These are phyloP conservation scores for Phrynosoma blainvillii DNA, from an alignment of 2,113 vertebrate genomes.

Conservation along the genomic window DNA sequence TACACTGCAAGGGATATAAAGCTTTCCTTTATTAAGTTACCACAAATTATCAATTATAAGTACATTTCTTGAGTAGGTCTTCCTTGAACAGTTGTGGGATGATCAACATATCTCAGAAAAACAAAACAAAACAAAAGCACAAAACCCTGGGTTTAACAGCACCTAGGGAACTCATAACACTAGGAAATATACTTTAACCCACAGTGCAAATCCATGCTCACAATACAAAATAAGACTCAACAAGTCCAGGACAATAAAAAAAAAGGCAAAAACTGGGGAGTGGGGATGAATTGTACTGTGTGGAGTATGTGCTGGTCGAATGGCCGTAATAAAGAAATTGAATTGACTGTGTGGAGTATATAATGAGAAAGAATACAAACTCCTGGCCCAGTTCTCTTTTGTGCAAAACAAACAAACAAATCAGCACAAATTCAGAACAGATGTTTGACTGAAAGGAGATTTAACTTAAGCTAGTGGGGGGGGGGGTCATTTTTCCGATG, in stretches of 20 bases:
- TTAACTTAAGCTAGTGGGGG: conserved; percentile 47
- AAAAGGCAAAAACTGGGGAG: background rate
- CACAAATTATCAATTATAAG: background rate
- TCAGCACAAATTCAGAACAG: conserved; percentile 63
- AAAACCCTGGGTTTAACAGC: background rate
- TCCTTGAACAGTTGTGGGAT: background rate
- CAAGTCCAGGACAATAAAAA: background rate
- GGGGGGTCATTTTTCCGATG: conserved; percentile 59
- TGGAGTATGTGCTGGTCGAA: too few relatives aligned
- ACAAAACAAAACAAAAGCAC: too few relatives aligned
- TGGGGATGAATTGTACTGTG: background rate
- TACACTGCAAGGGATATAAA: background rate
- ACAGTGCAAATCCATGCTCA: conserved; percentile 6
- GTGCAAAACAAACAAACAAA: conserved; percentile 61
- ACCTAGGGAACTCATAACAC: background rate
- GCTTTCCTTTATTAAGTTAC: background rate
- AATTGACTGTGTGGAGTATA: conserved; percentile 15
- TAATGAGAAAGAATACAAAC: conserved; percentile 42
- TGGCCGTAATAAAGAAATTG: too few relatives aligned
- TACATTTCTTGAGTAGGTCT: background rate
- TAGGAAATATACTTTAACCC: conserved; percentile 3
- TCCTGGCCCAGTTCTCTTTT: conserved; percentile 46
- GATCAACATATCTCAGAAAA: background rate
- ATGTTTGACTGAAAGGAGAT: conserved; percentile 66
- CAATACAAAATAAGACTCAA: background rate